phyloP scores from a whole-genome alignment of 2,888 invertebrate species.

The Eupithecia abbreviata region DNA sequence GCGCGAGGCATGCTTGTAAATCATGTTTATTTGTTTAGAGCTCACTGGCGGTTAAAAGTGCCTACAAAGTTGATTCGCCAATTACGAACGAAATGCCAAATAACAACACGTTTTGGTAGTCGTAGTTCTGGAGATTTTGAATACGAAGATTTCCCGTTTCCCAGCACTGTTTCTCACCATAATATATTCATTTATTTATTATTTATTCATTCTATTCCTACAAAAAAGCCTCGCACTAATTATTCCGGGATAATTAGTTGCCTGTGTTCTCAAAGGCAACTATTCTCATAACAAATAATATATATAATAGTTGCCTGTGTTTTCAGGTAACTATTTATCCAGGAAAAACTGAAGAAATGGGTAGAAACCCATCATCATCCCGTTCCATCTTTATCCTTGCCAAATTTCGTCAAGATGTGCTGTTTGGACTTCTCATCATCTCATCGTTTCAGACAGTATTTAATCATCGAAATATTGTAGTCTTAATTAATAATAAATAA shows the following conservation, averaged over 20 bases:
- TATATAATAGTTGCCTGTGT: too few species aligned
- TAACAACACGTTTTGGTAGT: background rate
- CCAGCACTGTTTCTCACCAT: background rate
- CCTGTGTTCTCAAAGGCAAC: background rate
- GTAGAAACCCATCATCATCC: background rate
- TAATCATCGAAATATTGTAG: background rate
- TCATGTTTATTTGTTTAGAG: slow-evolving; percentile 59
- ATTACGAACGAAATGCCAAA: background rate
- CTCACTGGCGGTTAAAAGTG: slow-evolving; percentile 15
- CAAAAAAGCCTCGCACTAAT: background rate
- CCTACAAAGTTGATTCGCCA: background rate
- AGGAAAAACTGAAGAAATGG: too few species aligned
- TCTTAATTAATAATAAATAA: too few species aligned
- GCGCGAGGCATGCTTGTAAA: slow-evolving; percentile 47
- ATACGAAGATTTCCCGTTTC: background rate
- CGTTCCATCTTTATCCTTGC: background rate
- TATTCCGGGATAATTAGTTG: background rate
- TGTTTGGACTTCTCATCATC: background rate
- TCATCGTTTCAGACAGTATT: background rate
- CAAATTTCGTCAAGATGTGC: background rate
- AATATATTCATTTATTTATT: background rate
- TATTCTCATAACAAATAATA: too few species aligned
- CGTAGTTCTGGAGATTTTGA: background rate
- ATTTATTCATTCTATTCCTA: background rate
- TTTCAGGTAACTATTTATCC: too few species aligned